These are phyloP conservation scores for Enteromius unitaeniatus DNA, from an alignment of 2,797 vertebrate genomes.

Conservation along the genomic window DNA sequence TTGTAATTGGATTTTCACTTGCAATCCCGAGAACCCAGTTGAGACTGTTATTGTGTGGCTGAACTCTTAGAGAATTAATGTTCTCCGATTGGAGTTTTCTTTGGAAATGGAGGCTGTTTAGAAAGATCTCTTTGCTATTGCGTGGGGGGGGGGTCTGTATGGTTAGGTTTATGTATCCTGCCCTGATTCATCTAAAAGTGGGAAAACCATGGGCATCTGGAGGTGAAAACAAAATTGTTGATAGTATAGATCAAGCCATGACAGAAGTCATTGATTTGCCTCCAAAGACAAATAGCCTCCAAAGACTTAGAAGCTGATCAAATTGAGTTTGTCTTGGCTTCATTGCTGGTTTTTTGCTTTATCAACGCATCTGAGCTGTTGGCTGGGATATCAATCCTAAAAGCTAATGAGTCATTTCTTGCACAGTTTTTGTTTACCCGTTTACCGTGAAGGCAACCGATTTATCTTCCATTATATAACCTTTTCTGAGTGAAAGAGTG, in stretches of 20 bases:
- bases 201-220: background rate
- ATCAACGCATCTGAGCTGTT: background rate
- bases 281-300: background rate
- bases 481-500: background rate
- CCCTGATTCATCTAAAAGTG: background rate
- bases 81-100: constrained; percentile 62
- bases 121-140: constrained; percentile 51
- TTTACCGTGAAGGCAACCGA: background rate
- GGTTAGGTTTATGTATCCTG: background rate
- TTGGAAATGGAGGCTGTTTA: constrained; percentile 70
- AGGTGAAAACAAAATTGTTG: background rate
- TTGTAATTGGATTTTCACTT: constrained; percentile 58
- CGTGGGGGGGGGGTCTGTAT: constrained; percentile 52
- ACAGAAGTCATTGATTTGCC: constrained; percentile 1
- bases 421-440: background rate
- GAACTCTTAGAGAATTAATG: background rate
- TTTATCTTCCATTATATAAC: background rate
- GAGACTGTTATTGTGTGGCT: constrained; percentile 40
- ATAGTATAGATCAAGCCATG: background rate
- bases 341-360: background rate
- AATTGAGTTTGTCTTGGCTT: background rate
- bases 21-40: constrained; percentile 63
- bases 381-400: background rate
- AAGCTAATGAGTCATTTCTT: background rate
- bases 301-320: background rate